A percentile compares a stretch with the other conserved stretches of the same genome.
These are phyloP conservation scores for Nematopogon swammerdamellus DNA, from an alignment of 2,888 invertebrate species.

Conservation along the genomic window DNA sequence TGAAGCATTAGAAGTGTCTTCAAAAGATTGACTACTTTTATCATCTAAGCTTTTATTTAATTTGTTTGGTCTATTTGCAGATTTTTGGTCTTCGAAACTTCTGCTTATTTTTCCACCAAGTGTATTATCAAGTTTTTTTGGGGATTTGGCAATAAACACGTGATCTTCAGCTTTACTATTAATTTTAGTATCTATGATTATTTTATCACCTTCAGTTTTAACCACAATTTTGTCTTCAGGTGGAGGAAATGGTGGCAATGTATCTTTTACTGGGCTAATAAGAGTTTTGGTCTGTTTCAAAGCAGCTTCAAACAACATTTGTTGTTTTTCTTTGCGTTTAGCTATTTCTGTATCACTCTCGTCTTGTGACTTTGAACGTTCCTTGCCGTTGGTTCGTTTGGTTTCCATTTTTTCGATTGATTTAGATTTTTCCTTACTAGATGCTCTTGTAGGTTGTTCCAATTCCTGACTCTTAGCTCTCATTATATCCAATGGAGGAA, in stretches of 20 bases:
- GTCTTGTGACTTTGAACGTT: conserved; percentile 69
- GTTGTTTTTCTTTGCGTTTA: conserved; percentile 71
- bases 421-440: conserved; percentile 65
- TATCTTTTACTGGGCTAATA: conserved; percentile 71
- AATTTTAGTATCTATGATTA: conserved; percentile 69
- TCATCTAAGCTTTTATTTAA: conserved; percentile 63
- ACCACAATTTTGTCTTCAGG: conserved; percentile 72
- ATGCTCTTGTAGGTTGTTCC: conserved; percentile 45
- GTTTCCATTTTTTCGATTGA: conserved; percentile 65
- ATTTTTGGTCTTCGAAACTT: conserved; percentile 60
- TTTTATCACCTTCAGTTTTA: conserved; percentile 67
- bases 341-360: conserved; percentile 69
- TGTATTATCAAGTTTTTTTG: conserved; percentile 65
- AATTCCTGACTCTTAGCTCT: conserved; percentile 61
- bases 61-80: conserved; percentile 50
- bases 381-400: conserved; percentile 55
- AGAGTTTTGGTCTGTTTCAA: conserved; percentile 72
- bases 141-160: conserved; percentile 72
- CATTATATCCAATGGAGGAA: conserved; percentile 53
- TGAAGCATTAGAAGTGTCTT: conserved; percentile 59
- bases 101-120: conserved; percentile 56
- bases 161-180: conserved; percentile 73
- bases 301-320: conserved; percentile 71
- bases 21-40: conserved; percentile 56
- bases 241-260: conserved; percentile 66